phyloP scores from a whole-genome alignment of 2,888 invertebrate species.

The Eremobia ochroleuca region DNA sequence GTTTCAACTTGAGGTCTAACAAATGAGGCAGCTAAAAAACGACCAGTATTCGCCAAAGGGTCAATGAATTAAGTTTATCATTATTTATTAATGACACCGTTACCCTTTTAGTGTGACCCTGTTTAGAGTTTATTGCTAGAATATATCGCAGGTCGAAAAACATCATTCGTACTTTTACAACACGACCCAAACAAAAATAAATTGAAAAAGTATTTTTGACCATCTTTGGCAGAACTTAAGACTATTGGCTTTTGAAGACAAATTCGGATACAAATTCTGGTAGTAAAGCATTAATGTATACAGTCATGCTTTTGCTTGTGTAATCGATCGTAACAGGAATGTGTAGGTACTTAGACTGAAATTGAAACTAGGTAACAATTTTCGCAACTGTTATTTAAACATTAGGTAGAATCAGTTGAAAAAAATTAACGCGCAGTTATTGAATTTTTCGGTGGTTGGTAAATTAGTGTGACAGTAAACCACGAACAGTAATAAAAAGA shows the following conservation, averaged over 20 bases:
- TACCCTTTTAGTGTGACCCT: conserved; percentile 16
- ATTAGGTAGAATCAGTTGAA: too few species aligned
- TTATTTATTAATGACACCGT: conserved; percentile 37
- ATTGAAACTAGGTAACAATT: neutral
- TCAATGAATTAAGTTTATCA: conserved; percentile 20
- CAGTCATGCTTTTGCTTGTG: neutral
- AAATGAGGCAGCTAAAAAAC: neutral
- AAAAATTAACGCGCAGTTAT: neutral
- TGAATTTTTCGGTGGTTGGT: neutral
- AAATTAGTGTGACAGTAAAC: neutral
- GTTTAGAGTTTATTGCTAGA: conserved; percentile 21
- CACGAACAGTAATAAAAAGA: too few species aligned
- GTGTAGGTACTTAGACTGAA: neutral
- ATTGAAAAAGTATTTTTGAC: neutral
- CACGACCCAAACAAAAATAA: conserved; percentile 27
- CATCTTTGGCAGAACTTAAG: neutral
- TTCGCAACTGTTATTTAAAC: neutral
- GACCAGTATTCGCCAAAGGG: neutral
- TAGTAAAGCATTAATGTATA: neutral
- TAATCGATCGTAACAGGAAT: neutral
- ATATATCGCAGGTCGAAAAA: neutral
- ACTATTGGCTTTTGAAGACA: neutral
- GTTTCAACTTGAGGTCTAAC: neutral
- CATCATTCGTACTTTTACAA: conserved; percentile 23
- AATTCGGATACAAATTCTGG: neutral